Base-by-base conservation (phyloP, 2,113 vertebrate genomes). In the Sprattus sprattus region DNA sequence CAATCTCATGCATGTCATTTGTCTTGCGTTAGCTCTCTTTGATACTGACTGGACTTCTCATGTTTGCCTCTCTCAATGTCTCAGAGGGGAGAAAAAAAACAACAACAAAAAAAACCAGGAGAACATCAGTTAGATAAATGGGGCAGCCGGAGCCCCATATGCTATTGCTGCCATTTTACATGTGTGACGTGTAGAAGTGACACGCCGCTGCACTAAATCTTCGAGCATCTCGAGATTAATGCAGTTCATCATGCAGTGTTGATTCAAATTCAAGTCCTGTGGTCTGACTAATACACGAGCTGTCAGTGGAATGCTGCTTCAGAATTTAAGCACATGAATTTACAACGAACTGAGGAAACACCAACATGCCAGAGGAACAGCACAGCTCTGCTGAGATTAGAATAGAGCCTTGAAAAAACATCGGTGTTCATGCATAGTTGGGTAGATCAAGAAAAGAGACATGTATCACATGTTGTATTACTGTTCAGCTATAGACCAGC, bases 1-100 rank as follows among this genome's bases (percentile, higher is more conserved):
- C 89, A 90, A 85, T 91, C 88, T 60, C 75, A 85, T 60, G 84
- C 91, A 92, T 91, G 85, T 89, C 78, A 89, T 93, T 87, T 84
- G 81, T 92, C 84, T 90, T 89, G 57, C 88, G 85, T 81, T 67
- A 82, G 85, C 86, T 83, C 83, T 81, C 18, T 90, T 84, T 90
- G 85, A 93, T 91, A 90, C 75, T 85, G 25, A 44, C 25, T n/a
- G 39, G 82, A 86, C 86, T 90, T 91, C 90, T 90, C 89, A 89
- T 84, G 86, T 92, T 92, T 86, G 54, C 90, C 87, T 87, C 87
- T 84, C 84, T 82, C 87, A 88, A 93, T 91, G 89, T 86, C 84
- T 88, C 81, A 90, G 88, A 83, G 89, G 18, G 18, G 67, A 39
- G 67, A 39, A 16, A 75, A 32, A 39, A n/a, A n/a, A n/a, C n/a